Conservation (phyloP, 2,888 invertebrate species). For the Tenthredo amoena region DNA sequence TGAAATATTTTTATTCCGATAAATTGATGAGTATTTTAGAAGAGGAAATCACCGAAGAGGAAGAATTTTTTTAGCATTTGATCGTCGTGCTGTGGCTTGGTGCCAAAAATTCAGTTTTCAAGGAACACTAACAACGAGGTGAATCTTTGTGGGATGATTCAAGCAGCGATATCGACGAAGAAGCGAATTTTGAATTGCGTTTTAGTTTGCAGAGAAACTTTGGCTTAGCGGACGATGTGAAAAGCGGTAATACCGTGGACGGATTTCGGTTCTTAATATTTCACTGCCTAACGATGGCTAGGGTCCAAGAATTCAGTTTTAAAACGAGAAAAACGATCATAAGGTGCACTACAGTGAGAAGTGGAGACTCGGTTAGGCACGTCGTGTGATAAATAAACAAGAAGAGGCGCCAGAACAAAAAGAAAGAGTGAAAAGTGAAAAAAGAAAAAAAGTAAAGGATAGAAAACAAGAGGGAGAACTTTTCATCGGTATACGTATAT, state of each 20-base stretch:
- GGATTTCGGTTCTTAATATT: slow-evolving; percentile 36
- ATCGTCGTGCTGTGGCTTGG: neutral
- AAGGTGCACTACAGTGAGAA: slow-evolving; percentile 8
- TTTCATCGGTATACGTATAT: slow-evolving; percentile 11
- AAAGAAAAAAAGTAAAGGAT: neutral
- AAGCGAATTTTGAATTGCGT: neutral
- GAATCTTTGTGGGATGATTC: neutral
- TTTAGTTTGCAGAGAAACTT: neutral
- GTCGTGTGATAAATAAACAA: slow-evolving; percentile 45
- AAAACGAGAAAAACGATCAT: slow-evolving; percentile 39
- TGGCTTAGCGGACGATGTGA: neutral
- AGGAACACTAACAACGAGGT: neutral
- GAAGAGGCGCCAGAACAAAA: slow-evolving; percentile 25
- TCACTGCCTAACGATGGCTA: slow-evolving; percentile 54
- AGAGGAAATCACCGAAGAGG: neutral
- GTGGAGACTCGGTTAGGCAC: slow-evolving; percentile 7
- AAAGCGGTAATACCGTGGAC: neutral
- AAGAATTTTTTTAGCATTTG: neutral
- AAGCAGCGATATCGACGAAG: neutral
- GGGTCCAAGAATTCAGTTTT: slow-evolving; percentile 61
- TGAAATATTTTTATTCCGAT: neutral
- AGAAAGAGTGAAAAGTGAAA: neutral
- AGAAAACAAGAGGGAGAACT: neutral
- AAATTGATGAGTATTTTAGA: neutral
- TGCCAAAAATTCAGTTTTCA: neutral